Conservation (phyloP, 2,888 invertebrate species). For the Lagria hirta region DNA sequence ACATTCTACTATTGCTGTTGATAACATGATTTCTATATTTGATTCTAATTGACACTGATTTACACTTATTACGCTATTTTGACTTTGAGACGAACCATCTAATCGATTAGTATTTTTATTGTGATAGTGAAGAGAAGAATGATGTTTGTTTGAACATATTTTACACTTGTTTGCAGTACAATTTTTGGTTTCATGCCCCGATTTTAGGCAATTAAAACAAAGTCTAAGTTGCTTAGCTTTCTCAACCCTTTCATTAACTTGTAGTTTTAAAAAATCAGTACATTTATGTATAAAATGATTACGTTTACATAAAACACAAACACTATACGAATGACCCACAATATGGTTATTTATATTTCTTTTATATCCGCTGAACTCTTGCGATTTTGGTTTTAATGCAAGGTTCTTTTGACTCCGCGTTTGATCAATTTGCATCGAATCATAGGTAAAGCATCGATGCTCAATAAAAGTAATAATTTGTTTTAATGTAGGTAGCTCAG, state of each 20-base stretch:
- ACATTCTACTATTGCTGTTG: conserved; percentile 3
- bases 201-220: not conserved
- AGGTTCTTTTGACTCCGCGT: not conserved
- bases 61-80: not conserved
- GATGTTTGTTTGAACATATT: not conserved
- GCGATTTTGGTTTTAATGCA: too few relatives aligned
- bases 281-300: conserved; percentile 1
- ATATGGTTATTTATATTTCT: too few relatives aligned
- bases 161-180: conserved; percentile 1
- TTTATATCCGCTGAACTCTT: too few relatives aligned
- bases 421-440: conserved; percentile 3
- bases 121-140: conserved; percentile 6
- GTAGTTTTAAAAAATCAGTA: not conserved
- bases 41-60: not conserved
- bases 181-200: not conserved
- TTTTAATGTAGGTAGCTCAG: conserved; percentile 4
- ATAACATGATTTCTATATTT: not conserved
- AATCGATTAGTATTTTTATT: not conserved
- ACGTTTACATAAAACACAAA: conserved; percentile 11
- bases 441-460: conserved; percentile 9
- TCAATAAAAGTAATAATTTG: conserved; percentile 10
- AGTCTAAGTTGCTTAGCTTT: not conserved
- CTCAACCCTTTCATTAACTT: not conserved
- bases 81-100: not conserved
- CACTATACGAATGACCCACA: not conserved